Conservation (phyloP, 2,888 invertebrate genomes). For the Acleris sparsana region DNA sequence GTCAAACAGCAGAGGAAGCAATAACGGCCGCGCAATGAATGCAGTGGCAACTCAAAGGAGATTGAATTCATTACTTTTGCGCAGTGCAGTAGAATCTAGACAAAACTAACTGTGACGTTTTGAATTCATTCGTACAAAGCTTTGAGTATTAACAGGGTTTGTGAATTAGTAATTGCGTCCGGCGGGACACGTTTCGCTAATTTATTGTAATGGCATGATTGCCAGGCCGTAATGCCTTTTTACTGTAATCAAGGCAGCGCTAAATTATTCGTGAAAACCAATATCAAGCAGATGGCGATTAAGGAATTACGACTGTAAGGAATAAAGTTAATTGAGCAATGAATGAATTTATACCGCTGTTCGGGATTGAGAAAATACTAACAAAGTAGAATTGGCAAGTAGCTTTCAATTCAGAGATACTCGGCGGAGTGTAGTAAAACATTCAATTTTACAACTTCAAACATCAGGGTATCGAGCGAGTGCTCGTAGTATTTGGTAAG, state of each 20-base stretch:
- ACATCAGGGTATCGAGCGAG: constrained; percentile 5
- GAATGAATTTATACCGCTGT: constrained; percentile 15
- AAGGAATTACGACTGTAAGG: constrained; percentile 20
- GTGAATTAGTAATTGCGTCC: constrained; percentile 32
- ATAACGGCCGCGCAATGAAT: constrained; percentile 45
- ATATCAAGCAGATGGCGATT: constrained; percentile 33
- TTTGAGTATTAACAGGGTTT: constrained; percentile 22
- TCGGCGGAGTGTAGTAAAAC: neutral
- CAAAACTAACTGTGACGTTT: constrained; percentile 48
- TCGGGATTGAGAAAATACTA: constrained; percentile 6
- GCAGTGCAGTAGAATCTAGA: constrained; percentile 55
- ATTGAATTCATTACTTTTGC: constrained; percentile 48
- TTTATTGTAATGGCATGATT: constrained; percentile 31
- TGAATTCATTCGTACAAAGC: constrained; percentile 41
- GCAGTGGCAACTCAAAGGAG: constrained; percentile 45
- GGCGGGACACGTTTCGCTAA: constrained; percentile 24
- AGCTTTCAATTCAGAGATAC: neutral
- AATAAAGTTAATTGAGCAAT: constrained; percentile 23
- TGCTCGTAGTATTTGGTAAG: constrained; percentile 7
- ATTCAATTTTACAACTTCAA: neutral
- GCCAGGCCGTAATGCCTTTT: constrained; percentile 30
- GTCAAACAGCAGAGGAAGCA: constrained; percentile 45
- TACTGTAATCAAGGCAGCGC: constrained; percentile 26
- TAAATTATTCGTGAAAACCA: constrained; percentile 34
- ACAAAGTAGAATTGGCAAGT: no score